Evolutionary conservation across 2,797 vertebrate species (phyloP).

Genomic region (Clamator glandarius): DNA sequence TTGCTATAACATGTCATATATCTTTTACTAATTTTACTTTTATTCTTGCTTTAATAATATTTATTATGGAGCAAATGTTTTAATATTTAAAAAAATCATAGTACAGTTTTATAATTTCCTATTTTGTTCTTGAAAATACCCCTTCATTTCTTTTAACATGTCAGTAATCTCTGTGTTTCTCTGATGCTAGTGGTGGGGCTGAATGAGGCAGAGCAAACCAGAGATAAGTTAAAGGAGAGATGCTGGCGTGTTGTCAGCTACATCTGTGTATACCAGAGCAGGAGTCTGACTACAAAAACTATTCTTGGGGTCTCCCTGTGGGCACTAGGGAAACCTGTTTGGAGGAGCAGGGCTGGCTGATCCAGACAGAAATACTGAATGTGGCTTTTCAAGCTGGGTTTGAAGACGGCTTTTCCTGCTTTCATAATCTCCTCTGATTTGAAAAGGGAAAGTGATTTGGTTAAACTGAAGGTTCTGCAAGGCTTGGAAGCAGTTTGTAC

Average conservation of each 20-base stretch:
- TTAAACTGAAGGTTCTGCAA: background rate
- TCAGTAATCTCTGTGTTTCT: background rate
- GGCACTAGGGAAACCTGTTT: background rate
- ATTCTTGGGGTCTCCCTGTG: background rate
- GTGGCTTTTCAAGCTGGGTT: background rate
- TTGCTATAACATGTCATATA: background rate
- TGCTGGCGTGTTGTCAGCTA: background rate
- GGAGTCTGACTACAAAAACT: background rate
- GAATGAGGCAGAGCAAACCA: background rate
- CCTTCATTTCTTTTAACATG: background rate
- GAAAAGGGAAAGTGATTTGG: background rate
- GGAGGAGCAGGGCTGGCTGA: constrained; percentile 15
- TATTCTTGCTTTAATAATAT: background rate
- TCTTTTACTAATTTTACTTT: constrained; percentile 11
- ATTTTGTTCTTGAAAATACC: background rate
- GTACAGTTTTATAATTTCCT: background rate
- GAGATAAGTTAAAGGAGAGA: background rate
- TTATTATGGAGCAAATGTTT: background rate
- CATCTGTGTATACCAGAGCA: background rate
- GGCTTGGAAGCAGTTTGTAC: constrained; percentile 2
- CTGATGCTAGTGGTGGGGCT: background rate
- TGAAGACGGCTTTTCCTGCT: background rate
- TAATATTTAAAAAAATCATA: background rate
- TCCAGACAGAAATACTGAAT: background rate
- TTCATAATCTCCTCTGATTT: background rate